Conservation (phyloP, 1,140 invertebrate species). For the Philotrypesis tridentata region DNA sequence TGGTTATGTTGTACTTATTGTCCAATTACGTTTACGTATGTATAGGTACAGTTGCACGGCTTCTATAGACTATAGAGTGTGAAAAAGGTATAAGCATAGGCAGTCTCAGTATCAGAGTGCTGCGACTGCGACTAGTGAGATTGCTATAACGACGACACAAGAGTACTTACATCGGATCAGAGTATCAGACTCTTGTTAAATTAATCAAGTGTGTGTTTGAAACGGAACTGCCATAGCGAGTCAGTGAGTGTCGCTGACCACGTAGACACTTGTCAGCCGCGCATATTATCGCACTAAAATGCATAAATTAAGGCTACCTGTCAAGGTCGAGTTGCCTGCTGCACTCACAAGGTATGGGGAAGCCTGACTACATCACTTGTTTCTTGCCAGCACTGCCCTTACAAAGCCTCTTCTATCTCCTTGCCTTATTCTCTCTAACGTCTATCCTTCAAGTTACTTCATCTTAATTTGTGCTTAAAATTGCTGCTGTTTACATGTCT, state of each 20-base stretch:
- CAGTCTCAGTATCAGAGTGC: too few relatives aligned
- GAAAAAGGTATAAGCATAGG: too few relatives aligned
- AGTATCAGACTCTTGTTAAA: neutral
- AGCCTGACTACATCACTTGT: conserved; percentile 53
- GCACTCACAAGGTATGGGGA: conserved; percentile 69
- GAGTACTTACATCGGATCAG: neutral
- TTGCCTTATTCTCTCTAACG: conserved; percentile 15
- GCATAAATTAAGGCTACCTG: conserved; percentile 69
- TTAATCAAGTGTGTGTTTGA: neutral
- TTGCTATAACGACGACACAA: too few relatives aligned
- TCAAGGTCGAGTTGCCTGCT: conserved; percentile 69
- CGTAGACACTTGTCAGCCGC: neutral
- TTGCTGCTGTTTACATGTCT: neutral
- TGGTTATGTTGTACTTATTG: neutral
- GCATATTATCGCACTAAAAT: conserved; percentile 55
- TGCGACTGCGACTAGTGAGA: too few relatives aligned
- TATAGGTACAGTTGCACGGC: neutral
- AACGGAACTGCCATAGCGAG: neutral
- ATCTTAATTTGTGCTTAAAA: neutral
- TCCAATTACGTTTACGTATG: neutral
- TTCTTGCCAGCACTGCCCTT: neutral
- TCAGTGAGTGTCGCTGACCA: neutral
- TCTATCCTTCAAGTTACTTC: neutral
- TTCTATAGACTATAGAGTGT: neutral
- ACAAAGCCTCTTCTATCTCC: neutral